Evolutionary conservation across 1,140 invertebrate species (phyloP), one percentile per base, ranked within the genome.

Genomic region (Psilanteris sp.): DNA sequence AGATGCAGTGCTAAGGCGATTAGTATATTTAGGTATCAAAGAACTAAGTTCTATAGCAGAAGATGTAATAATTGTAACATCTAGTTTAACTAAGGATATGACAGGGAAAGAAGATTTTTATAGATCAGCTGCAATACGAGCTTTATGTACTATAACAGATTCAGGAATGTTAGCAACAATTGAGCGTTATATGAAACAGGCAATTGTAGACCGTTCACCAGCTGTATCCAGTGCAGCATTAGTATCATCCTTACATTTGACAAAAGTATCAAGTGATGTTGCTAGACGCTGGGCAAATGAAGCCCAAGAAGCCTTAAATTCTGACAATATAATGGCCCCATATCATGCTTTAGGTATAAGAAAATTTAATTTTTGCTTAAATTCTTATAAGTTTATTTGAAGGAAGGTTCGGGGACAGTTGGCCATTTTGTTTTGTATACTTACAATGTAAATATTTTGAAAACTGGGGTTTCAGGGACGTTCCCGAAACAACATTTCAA

Each of bases 131-230:
- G 97, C 98, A 13, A 99, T 99, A 57, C 90, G 98, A 79, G 97
- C 98, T 0, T 88, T 99, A 0, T 99, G 98, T 85, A 97, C 96
- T 71, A 99, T 99, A 44, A 99, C 97, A 3, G 98, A 99, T 90
- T 93, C 93, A 85, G 95, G 94, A 10, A 99, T 98, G 97, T 85
- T 99, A 11, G 96, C 99, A 88, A 95, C 97, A 5, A 98, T 99
- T 75, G 98, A 99, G 86, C 91, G 98, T 37, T 99, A 99, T 85
- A 99, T 99, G 97, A 99, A 99, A 86, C 97, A 99, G 88, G 98
- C 98, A 0, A 99, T 99, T 77, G 98, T 99, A n/a, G 98, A 99
- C 88, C 95, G 96, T 77, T 95, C 94, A 55, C 91, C 96, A 13
- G 94, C 95, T 9, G 97, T 99, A 0, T 97, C 97, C 20, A 98